Percentiles rank a stretch among this genome's conserved stretches.
These are phyloP conservation scores for Tinea pellionella DNA, from an alignment of 2,888 invertebrate species.

Conservation along the genomic window DNA sequence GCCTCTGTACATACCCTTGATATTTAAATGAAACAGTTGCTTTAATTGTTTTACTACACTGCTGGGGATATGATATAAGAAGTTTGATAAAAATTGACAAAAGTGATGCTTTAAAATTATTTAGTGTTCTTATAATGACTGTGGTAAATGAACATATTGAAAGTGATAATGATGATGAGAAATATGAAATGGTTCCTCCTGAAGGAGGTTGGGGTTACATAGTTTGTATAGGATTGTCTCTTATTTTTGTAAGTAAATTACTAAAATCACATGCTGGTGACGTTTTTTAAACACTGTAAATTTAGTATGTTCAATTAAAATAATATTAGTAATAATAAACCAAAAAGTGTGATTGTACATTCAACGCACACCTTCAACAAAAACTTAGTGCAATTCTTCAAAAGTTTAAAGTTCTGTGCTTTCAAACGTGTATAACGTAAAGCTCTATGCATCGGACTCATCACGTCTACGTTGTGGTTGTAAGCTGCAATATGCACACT, in stretches of 20 bases:
- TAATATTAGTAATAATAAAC: too few species aligned
- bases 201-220: conserved; percentile 82
- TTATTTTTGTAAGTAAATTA: conserved; percentile 73
- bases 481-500: too few species aligned
- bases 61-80: not conserved
- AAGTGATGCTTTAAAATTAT: not conserved
- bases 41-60: conserved; percentile 1
- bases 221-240: conserved; percentile 72
- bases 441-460: too few species aligned
- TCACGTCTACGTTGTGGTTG: too few species aligned
- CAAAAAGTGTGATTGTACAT: too few species aligned
- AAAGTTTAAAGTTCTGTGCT: too few species aligned
- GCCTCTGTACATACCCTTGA: conserved; percentile 4
- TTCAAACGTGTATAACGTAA: too few species aligned
- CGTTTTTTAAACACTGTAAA: not conserved
- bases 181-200: conserved; percentile 63
- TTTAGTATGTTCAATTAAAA: too few species aligned
- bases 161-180: conserved; percentile 22
- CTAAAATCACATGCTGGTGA: not conserved
- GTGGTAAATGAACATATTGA: not conserved
- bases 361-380: too few species aligned
- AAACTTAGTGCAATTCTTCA: too few species aligned
- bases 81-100: not conserved
- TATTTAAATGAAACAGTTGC: conserved; percentile 2
- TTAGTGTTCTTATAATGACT: not conserved